phyloP scores from a whole-genome alignment of 1,140 invertebrate species.

The Solenopsis invicta region DNA sequence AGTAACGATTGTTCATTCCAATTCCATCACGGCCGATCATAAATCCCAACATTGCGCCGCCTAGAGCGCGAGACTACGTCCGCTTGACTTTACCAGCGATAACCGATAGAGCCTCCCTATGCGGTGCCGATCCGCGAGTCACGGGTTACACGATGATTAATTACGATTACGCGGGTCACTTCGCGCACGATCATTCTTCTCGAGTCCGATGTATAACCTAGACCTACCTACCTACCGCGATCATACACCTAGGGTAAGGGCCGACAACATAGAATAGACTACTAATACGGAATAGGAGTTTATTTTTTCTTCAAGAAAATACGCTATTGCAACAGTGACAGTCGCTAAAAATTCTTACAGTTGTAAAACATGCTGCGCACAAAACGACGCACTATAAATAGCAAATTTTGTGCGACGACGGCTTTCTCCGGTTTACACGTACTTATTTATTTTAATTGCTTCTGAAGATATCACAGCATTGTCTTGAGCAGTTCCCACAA shows the following conservation, averaged over 20 bases:
- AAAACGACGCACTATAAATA: too few species aligned
- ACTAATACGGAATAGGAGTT: too few species aligned
- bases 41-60: conserved; percentile 58
- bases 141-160: conserved; percentile 76
- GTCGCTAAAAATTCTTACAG: too few species aligned
- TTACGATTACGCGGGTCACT: conserved; percentile 80
- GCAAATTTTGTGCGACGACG: too few species aligned
- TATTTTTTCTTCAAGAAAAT: too few species aligned
- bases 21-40: conserved; percentile 57
- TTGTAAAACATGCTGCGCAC: too few species aligned
- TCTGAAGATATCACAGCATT: too few species aligned
- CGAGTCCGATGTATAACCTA: conserved; percentile 8
- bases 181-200: conserved; percentile 66
- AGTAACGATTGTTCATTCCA: conserved; percentile 60
- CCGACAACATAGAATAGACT: too few species aligned
- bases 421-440: too few species aligned
- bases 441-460: too few species aligned
- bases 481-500: too few species aligned
- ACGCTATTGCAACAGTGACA: too few species aligned
- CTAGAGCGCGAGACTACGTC: conserved; percentile 3
- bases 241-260: not conserved
- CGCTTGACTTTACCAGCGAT: not conserved
- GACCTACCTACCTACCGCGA: conserved; percentile 25
- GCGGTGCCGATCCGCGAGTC: conserved; percentile 51
- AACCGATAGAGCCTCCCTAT: conserved; percentile 43